Evolutionary conservation across 2,113 vertebrate genomes (phyloP).

Genomic region (Ageneiosus marmoratus): DNA sequence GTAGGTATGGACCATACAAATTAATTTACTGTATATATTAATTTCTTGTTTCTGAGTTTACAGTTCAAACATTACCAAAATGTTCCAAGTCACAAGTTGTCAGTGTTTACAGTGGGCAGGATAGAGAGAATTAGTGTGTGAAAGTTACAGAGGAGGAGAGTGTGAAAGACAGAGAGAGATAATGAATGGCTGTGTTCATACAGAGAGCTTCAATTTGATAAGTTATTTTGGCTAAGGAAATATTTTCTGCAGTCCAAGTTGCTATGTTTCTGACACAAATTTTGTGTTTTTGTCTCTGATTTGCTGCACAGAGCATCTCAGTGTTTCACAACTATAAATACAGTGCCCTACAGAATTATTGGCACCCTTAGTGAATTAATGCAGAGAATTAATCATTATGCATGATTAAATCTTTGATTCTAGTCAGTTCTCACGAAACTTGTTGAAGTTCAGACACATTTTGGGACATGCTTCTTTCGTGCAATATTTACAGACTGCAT

Average conservation of each 20-base stretch:
- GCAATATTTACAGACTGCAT: not conserved
- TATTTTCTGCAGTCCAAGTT: not conserved
- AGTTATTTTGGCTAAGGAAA: not conserved
- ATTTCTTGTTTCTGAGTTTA: not conserved
- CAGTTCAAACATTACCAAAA: conserved; percentile 36
- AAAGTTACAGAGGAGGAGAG: conserved; percentile 19
- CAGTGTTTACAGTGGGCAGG: conserved; percentile 23
- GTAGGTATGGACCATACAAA: not conserved
- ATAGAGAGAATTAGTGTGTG: conserved; percentile 42
- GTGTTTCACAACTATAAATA: not conserved
- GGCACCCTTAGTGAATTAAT: not conserved
- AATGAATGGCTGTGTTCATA: conserved; percentile 11
- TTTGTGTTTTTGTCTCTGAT: not conserved
- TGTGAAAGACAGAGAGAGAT: not conserved
- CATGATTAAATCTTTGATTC: not conserved
- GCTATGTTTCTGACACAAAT: not conserved
- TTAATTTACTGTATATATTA: not conserved
- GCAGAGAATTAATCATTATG: too few species aligned
- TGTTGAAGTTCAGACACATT: not conserved
- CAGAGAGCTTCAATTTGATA: not conserved
- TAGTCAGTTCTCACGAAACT: not conserved
- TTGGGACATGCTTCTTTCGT: not conserved
- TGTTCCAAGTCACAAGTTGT: not conserved
- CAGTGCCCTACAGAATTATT: not conserved
- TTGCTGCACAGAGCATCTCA: too few species aligned